Conservation (phyloP, 2,797 vertebrate species). For the Poeciliopsis paucimaculata region DNA sequence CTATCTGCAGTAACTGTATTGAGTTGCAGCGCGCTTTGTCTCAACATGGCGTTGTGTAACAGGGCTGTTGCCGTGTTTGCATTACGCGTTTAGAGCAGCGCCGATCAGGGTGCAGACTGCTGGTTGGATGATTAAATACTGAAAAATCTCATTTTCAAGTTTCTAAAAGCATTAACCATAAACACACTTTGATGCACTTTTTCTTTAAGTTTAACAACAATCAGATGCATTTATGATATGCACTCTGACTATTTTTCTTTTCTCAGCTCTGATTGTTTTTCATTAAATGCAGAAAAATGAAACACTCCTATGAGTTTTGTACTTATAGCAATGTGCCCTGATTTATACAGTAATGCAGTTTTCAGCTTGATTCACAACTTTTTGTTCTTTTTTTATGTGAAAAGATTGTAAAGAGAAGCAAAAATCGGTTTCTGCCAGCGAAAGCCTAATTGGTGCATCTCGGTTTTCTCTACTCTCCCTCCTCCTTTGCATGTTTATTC, state of each 20-base stretch:
- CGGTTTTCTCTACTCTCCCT: constrained; percentile 19
- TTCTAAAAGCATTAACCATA: neutral
- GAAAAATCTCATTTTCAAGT: neutral
- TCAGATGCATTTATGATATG: neutral
- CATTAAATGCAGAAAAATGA: neutral
- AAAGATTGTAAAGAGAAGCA: neutral
- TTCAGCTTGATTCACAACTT: neutral
- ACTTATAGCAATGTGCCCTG: neutral
- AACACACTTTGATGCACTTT: neutral
- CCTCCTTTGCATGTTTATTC: constrained; percentile 30
- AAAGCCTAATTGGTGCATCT: neutral
- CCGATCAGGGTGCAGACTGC: constrained; percentile 13
- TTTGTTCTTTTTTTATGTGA: neutral
- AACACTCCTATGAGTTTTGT: neutral
- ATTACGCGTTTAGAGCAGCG: constrained; percentile 44
- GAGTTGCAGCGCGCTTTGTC: constrained; percentile 55
- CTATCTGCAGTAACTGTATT: constrained; percentile 35
- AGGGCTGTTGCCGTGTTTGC: constrained; percentile 53
- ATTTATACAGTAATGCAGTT: neutral
- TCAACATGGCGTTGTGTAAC: constrained; percentile 71
- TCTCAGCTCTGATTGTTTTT: neutral
- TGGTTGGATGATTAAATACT: neutral
- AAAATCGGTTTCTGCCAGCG: neutral
- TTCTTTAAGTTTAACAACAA: neutral
- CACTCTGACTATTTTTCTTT: neutral